Evolutionary conservation across 2,888 invertebrate species (phyloP).

Genomic region (Cheilosia grossa): DNA sequence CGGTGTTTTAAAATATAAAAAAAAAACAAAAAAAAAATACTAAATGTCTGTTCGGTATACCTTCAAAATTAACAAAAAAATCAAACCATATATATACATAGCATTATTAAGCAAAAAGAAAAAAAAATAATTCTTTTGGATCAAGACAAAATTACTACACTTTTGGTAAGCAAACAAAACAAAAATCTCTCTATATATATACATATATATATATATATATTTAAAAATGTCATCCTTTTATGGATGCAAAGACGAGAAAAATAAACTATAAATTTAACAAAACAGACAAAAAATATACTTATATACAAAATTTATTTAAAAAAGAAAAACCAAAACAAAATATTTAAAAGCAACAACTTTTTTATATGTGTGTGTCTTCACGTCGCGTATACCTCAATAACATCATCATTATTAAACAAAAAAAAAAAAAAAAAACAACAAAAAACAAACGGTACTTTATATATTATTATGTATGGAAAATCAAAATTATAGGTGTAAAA

Average conservation of each 20-base stretch:
- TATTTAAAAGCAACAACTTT: conserved; percentile 72
- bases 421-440: conserved; percentile 25
- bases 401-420: conserved; percentile 76
- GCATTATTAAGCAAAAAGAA: conserved; percentile 61
- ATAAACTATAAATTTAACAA: conserved; percentile 65
- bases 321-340: conserved; percentile 43
- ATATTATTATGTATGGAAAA: conserved; percentile 55
- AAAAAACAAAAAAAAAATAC: conserved; percentile 59
- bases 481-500: conserved; percentile 60
- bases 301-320: conserved; percentile 73
- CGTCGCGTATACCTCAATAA: conserved; percentile 85
- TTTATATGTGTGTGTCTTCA: conserved; percentile 84
- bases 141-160: conserved; percentile 62
- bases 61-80: conserved; percentile 74
- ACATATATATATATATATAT: conserved; percentile 53
- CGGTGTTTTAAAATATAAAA: conserved; percentile 66
- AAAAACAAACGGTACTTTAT: conserved; percentile 49
- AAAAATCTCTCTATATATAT: conserved; percentile 34
- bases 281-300: conserved; percentile 56
- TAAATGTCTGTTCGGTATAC: conserved; percentile 75
- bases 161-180: conserved; percentile 50
- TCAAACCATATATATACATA: conserved; percentile 48
- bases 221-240: conserved; percentile 69
- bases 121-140: conserved; percentile 52
- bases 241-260: conserved; percentile 73